These are phyloP conservation scores for Onychorhynchus coronatus DNA, from an alignment of 2,113 vertebrate species.

Conservation along the genomic window DNA sequence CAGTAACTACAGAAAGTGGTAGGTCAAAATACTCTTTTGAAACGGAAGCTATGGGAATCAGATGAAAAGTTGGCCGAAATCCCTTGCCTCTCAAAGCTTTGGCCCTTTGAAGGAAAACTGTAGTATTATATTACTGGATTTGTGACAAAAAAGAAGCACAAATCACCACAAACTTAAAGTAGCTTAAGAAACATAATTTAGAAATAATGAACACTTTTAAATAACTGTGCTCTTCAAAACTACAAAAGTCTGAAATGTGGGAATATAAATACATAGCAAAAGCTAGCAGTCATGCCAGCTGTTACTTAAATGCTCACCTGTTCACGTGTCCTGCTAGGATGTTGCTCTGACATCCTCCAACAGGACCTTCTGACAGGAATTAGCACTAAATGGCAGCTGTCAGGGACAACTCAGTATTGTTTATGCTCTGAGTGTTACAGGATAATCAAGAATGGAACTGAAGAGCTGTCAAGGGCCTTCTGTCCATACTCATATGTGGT, in stretches of 20 bases:
- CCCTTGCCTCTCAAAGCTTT: not conserved
- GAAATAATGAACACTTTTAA: not conserved
- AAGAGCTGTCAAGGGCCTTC: not conserved
- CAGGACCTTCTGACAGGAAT: not conserved
- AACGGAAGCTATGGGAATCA: not conserved
- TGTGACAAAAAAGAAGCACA: not conserved
- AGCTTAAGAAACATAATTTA: not conserved
- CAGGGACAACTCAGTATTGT: not conserved
- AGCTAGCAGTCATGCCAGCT: not conserved
- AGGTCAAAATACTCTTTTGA: not conserved
- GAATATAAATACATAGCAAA: not conserved
- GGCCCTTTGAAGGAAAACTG: not conserved
- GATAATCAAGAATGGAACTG: not conserved
- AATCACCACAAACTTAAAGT: not conserved
- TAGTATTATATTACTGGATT: not conserved
- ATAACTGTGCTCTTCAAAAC: not conserved
- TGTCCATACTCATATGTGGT: not conserved
- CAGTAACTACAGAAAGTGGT: not conserved
- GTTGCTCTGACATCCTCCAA: not conserved
- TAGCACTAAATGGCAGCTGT: not conserved
- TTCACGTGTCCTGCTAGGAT: not conserved
- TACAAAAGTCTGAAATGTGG: not conserved
- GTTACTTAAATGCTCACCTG: not conserved
- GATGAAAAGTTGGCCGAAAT: not conserved
- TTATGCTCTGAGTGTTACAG: not conserved